Evolutionary conservation across 2,797 vertebrate species (phyloP).

Genomic region (Thripadectes ignobilis): DNA sequence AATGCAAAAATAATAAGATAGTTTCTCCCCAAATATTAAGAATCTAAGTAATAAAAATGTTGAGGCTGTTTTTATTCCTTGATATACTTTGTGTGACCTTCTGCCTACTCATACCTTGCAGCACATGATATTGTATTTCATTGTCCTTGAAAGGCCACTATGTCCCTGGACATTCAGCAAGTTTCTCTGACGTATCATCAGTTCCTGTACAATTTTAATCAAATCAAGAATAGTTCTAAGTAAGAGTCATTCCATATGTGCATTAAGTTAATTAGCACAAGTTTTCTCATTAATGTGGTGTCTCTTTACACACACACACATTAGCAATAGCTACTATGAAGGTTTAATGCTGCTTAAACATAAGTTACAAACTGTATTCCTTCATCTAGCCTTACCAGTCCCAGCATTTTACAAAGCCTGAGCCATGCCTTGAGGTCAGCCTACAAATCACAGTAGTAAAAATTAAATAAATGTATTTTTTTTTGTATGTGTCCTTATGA

Average conservation of each 20-base stretch:
- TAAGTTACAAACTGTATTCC: not conserved
- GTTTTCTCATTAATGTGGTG: not conserved
- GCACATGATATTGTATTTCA: not conserved
- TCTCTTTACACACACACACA: not conserved
- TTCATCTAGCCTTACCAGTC: not conserved
- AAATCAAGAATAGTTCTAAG: not conserved
- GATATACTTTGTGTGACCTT: slow-evolving; percentile 14
- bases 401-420: not conserved
- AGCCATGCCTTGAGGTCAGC: not conserved
- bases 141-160: not conserved
- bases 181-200: not conserved
- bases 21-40: not conserved
- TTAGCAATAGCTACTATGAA: not conserved
- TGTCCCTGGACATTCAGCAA: not conserved
- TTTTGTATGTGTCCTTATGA: not conserved
- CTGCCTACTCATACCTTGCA: not conserved
- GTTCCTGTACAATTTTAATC: not conserved
- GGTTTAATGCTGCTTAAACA: not conserved
- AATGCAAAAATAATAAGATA: not conserved
- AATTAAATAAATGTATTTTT: not conserved
- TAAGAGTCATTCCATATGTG: not conserved
- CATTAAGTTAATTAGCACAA: not conserved
- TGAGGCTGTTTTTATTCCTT: not conserved
- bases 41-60: not conserved
- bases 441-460: not conserved